These are phyloP conservation scores for Caenorhabditis afra DNA, from an alignment of 2,888 invertebrate species.

Conservation along the genomic window DNA sequence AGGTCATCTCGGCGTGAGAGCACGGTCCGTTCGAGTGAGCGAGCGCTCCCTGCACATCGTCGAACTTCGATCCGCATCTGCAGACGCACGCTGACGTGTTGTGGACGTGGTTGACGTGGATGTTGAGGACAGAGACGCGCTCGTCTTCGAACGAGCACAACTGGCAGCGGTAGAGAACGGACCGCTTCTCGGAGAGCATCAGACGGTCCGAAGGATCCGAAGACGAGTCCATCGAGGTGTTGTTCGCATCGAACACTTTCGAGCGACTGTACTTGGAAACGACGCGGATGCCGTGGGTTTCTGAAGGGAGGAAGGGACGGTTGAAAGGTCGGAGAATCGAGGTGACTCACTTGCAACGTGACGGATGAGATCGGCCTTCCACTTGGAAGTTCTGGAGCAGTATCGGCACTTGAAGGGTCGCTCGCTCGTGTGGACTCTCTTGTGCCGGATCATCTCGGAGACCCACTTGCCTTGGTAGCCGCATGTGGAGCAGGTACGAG, in stretches of 20 bases:
- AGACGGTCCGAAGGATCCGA: conserved; percentile 26
- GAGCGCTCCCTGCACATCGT: conserved; percentile 68
- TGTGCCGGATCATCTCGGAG: conserved; percentile 82
- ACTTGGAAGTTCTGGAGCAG: conserved; percentile 82
- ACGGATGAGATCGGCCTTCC: conserved; percentile 83
- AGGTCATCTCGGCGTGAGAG: conserved; percentile 56
- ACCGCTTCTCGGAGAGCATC: conserved; percentile 13
- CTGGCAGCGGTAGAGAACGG: conserved; percentile 62
- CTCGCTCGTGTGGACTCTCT: conserved; percentile 81
- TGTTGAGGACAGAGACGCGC: conserved; percentile 65
- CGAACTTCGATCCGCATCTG: conserved; percentile 68
- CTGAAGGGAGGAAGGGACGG: conserved; percentile 63
- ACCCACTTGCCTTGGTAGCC: conserved; percentile 81
- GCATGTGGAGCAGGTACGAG: conserved; percentile 80
- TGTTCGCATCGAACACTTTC: conserved; percentile 75
- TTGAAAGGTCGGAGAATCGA: neutral
- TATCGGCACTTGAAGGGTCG: conserved; percentile 82
- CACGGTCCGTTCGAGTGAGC: conserved; percentile 61
- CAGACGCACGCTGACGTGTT: conserved; percentile 74
- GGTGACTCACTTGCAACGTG: conserved; percentile 81
- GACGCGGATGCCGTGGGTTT: conserved; percentile 81
- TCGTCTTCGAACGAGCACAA: conserved; percentile 68
- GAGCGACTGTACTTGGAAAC: conserved; percentile 80
- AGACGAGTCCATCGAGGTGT: conserved; percentile 20
- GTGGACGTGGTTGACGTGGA: conserved; percentile 71